phyloP scores from a whole-genome alignment of 2,888 invertebrate species.

The Drosophila cyrtoloma region DNA sequence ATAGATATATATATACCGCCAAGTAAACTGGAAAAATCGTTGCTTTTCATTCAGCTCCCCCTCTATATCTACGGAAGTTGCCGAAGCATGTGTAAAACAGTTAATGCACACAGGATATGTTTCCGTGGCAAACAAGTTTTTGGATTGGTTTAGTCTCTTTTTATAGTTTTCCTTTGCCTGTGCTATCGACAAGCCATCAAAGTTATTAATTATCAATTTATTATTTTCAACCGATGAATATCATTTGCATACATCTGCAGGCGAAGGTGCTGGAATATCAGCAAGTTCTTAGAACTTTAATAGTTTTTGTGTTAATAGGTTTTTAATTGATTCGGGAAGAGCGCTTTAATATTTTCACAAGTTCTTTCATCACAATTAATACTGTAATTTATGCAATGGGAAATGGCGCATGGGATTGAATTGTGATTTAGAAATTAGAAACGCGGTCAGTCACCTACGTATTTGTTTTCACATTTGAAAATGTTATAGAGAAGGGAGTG shows the following conservation, averaged over 20 bases:
- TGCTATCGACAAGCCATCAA: slow-evolving; percentile 42
- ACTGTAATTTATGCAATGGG: slow-evolving; percentile 58
- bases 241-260: slow-evolving; percentile 31
- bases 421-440: slow-evolving; percentile 5
- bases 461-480: slow-evolving; percentile 12
- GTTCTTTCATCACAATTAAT: slow-evolving; percentile 24
- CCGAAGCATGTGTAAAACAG: slow-evolving; percentile 83
- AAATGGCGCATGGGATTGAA: slow-evolving; percentile 40
- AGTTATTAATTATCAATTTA: slow-evolving; percentile 77
- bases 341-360: slow-evolving; percentile 76
- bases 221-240: slow-evolving; percentile 60
- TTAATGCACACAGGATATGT: slow-evolving; percentile 82
- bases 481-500: slow-evolving; percentile 3
- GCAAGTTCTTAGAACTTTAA: slow-evolving; percentile 25
- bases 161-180: slow-evolving; percentile 8
- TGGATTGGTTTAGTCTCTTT: slow-evolving; percentile 13
- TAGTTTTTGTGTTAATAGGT: slow-evolving; percentile 52
- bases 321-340: slow-evolving; percentile 76
- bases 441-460: slow-evolving; percentile 57
- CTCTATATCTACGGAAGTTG: slow-evolving; percentile 78
- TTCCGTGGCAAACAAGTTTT: slow-evolving; percentile 69
- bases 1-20: slow-evolving; percentile 34
- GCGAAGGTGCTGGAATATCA: slow-evolving; percentile 17
- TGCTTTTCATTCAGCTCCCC: slow-evolving; percentile 27
- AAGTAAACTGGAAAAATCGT: slow-evolving; percentile 66